Base-by-base conservation (phyloP, 64 coral and sea anemone species). In the Montipora sp. region DNA sequence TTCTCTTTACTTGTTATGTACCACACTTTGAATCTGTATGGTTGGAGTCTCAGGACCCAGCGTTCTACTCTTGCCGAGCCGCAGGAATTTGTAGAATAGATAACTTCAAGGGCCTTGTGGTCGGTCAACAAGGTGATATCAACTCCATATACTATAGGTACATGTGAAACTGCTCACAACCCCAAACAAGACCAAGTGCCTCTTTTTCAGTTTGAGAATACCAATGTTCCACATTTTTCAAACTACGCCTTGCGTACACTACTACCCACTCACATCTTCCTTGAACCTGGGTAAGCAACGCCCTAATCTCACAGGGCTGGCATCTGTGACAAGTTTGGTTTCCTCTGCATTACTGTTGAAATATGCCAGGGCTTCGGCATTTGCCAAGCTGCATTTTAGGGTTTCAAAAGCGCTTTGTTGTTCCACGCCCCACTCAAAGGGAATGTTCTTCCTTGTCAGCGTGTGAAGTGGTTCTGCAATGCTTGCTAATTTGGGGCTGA, bases 121-220 rank as follows among this genome's bases (percentile, higher is more conserved):
- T 93, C 74, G 11, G 91, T 87, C 74, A 93, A 4, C 8, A 90
- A 65, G 3, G 57, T 79, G 45, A 95, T 79, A 2, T 90, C 80
- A 11, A 90, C 15, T 19, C 88, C 88, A 60, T 70, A 95, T 14
- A 90, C 49, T 70, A 95, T 14, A 90, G 63, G 61, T 84, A 94
- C 80, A 90, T 77, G 71, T 84, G 51, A 45, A 81, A 67, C 12
- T 59, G 45, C 15, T 94, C 84, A 81, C 75, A 88, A 2, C 57
- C 85, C 20, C 82, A 88, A 1, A 89, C 92, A 47, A 79, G 51
- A 5, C 19, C 88, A 14, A 53, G 16, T 27, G 80, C 68, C 43
- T 79, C 88, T 74, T 79, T 90, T 24, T 95, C 93, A n/a, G 72
- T 95, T 16, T 89, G 92, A 5, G 69, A 90, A 45, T 90, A 94